Evolutionary conservation across 1,140 invertebrate species (phyloP).

Genomic region (Zaprionus nigranus): DNA sequence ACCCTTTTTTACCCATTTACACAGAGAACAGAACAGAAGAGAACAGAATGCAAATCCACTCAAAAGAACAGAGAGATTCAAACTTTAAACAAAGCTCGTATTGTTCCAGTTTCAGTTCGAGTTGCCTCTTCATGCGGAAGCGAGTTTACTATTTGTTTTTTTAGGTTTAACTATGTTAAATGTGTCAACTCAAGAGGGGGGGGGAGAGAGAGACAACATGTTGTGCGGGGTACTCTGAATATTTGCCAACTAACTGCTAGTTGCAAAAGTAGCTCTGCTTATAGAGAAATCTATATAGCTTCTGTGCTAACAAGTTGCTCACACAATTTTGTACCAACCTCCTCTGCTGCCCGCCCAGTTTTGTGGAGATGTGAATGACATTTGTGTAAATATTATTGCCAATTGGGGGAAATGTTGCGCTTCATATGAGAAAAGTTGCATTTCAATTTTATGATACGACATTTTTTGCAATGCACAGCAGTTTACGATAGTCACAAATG

Average conservation of each 20-base stretch:
- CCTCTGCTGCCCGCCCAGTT: background rate
- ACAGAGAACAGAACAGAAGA: slow-evolving; percentile 1
- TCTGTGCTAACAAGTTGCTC: slow-evolving; percentile 34
- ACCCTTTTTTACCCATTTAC: slow-evolving; percentile 38
- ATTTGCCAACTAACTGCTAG: slow-evolving; percentile 36
- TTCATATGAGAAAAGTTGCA: slow-evolving; percentile 32
- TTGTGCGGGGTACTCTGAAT: slow-evolving; percentile 27
- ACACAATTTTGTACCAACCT: slow-evolving; percentile 3
- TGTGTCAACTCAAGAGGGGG: slow-evolving; percentile 35
- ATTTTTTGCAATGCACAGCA: slow-evolving; percentile 2
- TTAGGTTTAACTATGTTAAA: slow-evolving; percentile 16
- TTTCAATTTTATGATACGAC: slow-evolving; percentile 38
- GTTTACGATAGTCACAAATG: slow-evolving; percentile 17
- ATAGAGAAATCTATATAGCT: slow-evolving; percentile 16
- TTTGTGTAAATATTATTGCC: slow-evolving; percentile 44
- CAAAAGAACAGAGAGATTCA: slow-evolving; percentile 17
- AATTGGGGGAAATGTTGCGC: slow-evolving; percentile 35
- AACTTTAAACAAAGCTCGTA: slow-evolving; percentile 48
- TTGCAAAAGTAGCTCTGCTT: no score
- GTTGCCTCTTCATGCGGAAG: slow-evolving; percentile 32
- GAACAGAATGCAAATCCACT: slow-evolving; percentile 15
- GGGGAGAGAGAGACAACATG: slow-evolving; percentile 3
- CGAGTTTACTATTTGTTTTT: slow-evolving; percentile 33
- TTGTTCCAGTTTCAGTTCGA: slow-evolving; percentile 20
- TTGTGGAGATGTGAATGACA: slow-evolving; percentile 39